phyloP scores from a whole-genome alignment of 2,113 vertebrate species.

The Petroica traversi region DNA sequence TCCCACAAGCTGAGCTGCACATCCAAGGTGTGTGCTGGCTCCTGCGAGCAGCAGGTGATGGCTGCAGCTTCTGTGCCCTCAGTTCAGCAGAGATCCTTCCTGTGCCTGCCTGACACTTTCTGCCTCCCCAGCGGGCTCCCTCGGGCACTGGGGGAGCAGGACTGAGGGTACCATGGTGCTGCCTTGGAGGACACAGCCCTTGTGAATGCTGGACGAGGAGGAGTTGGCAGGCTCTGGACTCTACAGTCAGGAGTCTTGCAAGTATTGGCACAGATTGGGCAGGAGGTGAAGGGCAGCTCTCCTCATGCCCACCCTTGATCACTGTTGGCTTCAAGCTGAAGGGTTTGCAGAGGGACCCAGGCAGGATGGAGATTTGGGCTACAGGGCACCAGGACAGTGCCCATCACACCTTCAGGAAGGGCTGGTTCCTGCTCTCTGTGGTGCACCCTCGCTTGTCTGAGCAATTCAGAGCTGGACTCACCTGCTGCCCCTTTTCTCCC shows the following conservation, averaged over 20 bases:
- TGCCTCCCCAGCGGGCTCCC: background rate
- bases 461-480: background rate
- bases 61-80: background rate
- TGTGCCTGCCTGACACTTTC: too few relatives aligned
- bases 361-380: background rate
- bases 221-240: background rate
- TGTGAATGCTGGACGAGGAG: background rate
- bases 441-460: background rate
- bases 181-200: background rate
- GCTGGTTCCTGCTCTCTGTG: background rate
- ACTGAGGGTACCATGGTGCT: background rate
- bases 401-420: background rate
- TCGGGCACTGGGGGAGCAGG: background rate
- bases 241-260: too few relatives aligned
- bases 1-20: background rate
- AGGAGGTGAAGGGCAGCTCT: background rate
- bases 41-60: background rate
- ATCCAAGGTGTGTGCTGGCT: fast-evolving
- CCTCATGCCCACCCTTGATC: background rate
- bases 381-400: background rate
- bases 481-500: background rate
- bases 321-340: background rate
- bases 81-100: background rate
- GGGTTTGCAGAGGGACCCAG: background rate
- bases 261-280: background rate